Conservation (phyloP, 1,140 invertebrate genomes). For the Dolichoris vasculosae region DNA sequence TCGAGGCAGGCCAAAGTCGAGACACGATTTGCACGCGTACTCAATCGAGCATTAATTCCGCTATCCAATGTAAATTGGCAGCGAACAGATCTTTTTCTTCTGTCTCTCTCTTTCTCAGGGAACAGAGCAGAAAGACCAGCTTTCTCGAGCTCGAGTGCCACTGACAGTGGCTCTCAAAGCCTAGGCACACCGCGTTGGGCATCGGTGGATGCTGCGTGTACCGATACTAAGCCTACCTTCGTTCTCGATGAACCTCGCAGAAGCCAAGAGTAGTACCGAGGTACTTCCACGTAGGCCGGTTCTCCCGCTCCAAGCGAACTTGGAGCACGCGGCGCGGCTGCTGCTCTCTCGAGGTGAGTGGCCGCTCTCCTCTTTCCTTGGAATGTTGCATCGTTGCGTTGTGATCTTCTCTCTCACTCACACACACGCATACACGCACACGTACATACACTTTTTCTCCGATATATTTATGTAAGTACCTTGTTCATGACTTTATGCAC, state of each 20-base stretch:
- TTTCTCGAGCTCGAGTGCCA: constrained; percentile 18
- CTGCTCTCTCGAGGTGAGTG: constrained; percentile 48
- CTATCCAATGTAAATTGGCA: background rate
- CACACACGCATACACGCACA: background rate
- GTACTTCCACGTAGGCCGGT: constrained; percentile 19
- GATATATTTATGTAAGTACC: background rate
- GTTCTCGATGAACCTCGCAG: background rate
- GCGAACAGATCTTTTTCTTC: too few species aligned
- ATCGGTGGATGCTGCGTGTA: constrained; percentile 13
- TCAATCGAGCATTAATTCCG: background rate
- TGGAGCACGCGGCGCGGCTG: constrained; percentile 2
- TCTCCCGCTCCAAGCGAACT: background rate
- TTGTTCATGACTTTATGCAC: background rate
- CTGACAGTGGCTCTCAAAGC: constrained; percentile 34
- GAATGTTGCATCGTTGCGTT: constrained; percentile 54
- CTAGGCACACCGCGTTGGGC: too few species aligned
- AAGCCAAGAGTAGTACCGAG: background rate
- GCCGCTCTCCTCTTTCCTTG: constrained; percentile 51
- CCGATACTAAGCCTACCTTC: background rate
- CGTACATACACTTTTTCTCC: background rate
- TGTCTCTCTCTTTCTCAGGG: too few species aligned
- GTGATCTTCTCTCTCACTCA: background rate
- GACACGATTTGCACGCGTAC: too few species aligned
- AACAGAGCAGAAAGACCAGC: too few species aligned
- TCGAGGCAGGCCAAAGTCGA: too few species aligned